Percentiles rank a stretch among this genome's conserved stretches.
phyloP scores from a whole-genome alignment of 2,888 invertebrate species.

The Drosophila anomelani region DNA sequence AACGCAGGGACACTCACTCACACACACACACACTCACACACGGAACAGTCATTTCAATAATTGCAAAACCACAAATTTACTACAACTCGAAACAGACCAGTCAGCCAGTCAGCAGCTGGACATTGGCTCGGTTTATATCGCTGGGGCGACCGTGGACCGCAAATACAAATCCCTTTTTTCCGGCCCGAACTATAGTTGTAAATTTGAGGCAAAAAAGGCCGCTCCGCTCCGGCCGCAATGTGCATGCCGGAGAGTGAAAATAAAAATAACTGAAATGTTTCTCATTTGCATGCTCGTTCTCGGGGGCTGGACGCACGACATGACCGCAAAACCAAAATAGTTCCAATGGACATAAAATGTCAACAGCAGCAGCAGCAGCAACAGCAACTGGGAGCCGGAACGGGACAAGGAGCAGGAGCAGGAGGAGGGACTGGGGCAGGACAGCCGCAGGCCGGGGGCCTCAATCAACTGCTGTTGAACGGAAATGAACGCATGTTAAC shows the following conservation, averaged over 20 bases:
- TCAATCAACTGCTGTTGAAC: constrained; percentile 81
- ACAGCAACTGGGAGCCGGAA: constrained; percentile 49
- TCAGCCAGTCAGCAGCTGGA: constrained; percentile 56
- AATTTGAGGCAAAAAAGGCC: constrained; percentile 54
- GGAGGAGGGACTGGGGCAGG: constrained; percentile 38
- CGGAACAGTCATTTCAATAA: constrained; percentile 83
- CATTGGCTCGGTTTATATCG: constrained; percentile 20
- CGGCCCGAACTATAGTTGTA: constrained; percentile 60
- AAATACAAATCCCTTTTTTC: constrained; percentile 71
- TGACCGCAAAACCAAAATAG: constrained; percentile 81
- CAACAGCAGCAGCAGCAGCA: constrained; percentile 77
- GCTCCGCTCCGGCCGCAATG: constrained; percentile 57
- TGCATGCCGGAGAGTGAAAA: constrained; percentile 71
- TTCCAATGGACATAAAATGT: constrained; percentile 84
- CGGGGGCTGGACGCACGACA: constrained; percentile 54
- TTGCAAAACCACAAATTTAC: constrained; percentile 84
- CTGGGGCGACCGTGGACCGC: constrained; percentile 54
- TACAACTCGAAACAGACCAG: constrained; percentile 74
- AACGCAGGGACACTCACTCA: constrained; percentile 5
- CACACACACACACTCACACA: constrained; percentile 39
- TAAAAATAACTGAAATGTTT: constrained; percentile 79
- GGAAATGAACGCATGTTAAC: constrained; percentile 85
- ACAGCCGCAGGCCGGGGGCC: constrained; percentile 59
- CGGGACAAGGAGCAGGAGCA: constrained; percentile 58
- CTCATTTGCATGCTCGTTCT: constrained; percentile 67